A percentile compares a stretch with the other conserved stretches of the same genome.
phyloP scores from a whole-genome alignment of 2,888 invertebrate species.

The Spodoptera exigua region DNA sequence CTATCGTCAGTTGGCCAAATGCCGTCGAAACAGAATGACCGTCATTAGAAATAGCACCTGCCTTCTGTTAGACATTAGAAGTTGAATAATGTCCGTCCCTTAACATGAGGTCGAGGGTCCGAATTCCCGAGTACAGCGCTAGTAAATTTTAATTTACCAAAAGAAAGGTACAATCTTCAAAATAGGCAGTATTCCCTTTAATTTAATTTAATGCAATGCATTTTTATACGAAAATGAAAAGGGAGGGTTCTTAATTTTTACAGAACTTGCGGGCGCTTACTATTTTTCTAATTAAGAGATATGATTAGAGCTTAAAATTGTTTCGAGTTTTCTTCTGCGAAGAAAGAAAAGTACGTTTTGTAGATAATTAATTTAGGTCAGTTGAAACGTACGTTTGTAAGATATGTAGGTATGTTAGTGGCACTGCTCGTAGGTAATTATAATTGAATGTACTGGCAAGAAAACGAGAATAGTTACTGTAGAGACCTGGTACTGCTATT shows the following conservation, averaged over 20 bases:
- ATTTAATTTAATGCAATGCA: not conserved
- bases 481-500: too few species aligned
- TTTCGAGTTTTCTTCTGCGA: slow-evolving; percentile 25
- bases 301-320: slow-evolving; percentile 32
- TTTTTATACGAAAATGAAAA: slow-evolving; percentile 3
- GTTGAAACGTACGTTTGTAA: slow-evolving; percentile 5
- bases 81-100: slow-evolving; percentile 56
- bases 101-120: slow-evolving; percentile 24
- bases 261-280: slow-evolving; percentile 8
- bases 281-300: slow-evolving; percentile 38
- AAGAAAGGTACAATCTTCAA: slow-evolving; percentile 7
- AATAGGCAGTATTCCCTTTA: slow-evolving; percentile 6
- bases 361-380: slow-evolving; percentile 12
- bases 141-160: slow-evolving; percentile 42
- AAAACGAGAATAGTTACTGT: not conserved
- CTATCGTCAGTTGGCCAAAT: slow-evolving; percentile 65
- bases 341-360: slow-evolving; percentile 2
- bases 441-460: not conserved
- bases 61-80: slow-evolving; percentile 69
- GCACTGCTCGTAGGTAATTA: slow-evolving; percentile 1
- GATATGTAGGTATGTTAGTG: slow-evolving; percentile 3
- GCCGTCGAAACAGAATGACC: slow-evolving; percentile 65
- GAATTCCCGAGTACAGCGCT: slow-evolving; percentile 2
- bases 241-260: slow-evolving; percentile 1
- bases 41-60: slow-evolving; percentile 78